phyloP scores from a whole-genome alignment of 2,113 vertebrate genomes.

The Archilochus colubris region DNA sequence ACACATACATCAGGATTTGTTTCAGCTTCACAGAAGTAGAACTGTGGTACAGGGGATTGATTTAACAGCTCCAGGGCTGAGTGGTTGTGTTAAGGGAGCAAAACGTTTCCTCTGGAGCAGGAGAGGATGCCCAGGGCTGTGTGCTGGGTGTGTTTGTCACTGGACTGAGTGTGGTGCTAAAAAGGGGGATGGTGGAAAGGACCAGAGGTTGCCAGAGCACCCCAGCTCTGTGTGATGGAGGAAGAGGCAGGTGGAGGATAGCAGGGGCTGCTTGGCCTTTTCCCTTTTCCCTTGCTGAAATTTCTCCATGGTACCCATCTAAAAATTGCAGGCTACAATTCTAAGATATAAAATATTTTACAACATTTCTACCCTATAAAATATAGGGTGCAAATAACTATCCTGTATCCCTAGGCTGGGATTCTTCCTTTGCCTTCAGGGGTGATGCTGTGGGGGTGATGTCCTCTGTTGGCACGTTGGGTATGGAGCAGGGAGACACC shows the following conservation, averaged over 20 bases:
- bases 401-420: not conserved
- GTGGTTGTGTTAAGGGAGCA: not conserved
- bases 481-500: not conserved
- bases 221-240: not conserved
- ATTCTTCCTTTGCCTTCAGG: not conserved
- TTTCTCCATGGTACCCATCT: not conserved
- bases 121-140: not conserved
- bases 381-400: rapidly evolving
- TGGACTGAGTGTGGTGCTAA: rapidly evolving
- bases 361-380: not conserved
- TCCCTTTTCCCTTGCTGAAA: not conserved
- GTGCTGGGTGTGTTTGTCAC: not conserved
- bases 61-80: not conserved
- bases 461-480: not conserved
- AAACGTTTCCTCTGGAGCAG: not conserved
- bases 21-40: not conserved
- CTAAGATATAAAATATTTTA: not conserved
- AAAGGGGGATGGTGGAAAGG: not conserved
- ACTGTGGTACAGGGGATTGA: not conserved
- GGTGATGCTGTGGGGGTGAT: not conserved
- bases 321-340: not conserved
- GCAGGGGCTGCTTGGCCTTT: not conserved
- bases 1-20: not conserved
- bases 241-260: not conserved
- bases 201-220: not conserved